Evolutionary conservation across 2,888 invertebrate genomes (phyloP), one percentile per base, ranked within the genome.

Genomic region (Disparrhopalites patrizii): DNA sequence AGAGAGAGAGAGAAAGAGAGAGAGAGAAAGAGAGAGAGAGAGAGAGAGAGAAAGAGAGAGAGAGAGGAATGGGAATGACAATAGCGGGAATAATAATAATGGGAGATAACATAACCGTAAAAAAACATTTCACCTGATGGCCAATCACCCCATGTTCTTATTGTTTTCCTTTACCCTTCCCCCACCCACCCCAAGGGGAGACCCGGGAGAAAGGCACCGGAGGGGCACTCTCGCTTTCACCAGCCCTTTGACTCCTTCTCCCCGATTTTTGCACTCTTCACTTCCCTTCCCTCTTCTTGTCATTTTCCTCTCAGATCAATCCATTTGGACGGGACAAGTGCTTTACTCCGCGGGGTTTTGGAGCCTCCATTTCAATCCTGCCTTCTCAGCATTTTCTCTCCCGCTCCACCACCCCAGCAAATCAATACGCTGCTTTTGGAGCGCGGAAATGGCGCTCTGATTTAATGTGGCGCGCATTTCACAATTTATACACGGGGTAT

Each of bases 121-220:
- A 58, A 58, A 31, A 25, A 20, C 43, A 58, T 58, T 58, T 58
- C 43, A 58, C 28, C 58, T 58, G 58, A 58, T 58, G 40, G 58
- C 58, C 28, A 58, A 58, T 58, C 31, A 20, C 3, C 8, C 5
- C 23, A 23, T 47, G 23, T 13, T 47, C 47, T 47, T 47, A 47
- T 47, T 47, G 47, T 47, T 47, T 47, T 47, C 47, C 3, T 8
- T 15, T n/a, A n/a, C n/a, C n/a, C n/a, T n/a, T n/a, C n/a, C n/a
- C n/a, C n/a, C n/a, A n/a, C n/a, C n/a, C n/a, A n/a, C n/a, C n/a
- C n/a, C n/a, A n/a, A n/a, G n/a, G n/a, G n/a, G n/a, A n/a, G n/a
- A n/a, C n/a, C n/a, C n/a, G n/a, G n/a, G 40, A 18, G 20, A 40
- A 40, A n/a, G 40, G 20, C 40, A 8, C 20, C 40, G 40, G n/a